Evolutionary conservation across 2,888 invertebrate species (phyloP).

Genomic region (Buathra laborator): DNA sequence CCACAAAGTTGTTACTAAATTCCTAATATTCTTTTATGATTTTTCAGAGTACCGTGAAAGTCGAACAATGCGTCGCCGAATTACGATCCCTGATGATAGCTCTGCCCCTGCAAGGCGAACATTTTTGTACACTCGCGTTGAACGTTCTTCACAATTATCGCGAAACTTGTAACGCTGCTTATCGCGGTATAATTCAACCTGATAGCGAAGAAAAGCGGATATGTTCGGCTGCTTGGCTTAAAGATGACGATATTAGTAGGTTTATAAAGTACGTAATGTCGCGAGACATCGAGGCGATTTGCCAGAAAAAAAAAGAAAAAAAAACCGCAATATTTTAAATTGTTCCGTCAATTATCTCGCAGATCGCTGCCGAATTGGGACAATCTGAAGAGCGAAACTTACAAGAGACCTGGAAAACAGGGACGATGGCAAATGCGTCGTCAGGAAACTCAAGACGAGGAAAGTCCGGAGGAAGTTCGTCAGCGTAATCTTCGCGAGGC

Average conservation of each 20-base stretch:
- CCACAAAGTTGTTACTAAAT: neutral
- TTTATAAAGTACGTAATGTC: slow-evolving; percentile 91
- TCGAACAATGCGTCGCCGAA: slow-evolving; percentile 89
- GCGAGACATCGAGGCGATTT: neutral
- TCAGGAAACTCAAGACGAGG: slow-evolving; percentile 88
- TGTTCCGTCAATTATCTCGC: slow-evolving; percentile 20
- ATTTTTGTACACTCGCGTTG: slow-evolving; percentile 91
- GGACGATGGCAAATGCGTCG: slow-evolving; percentile 84
- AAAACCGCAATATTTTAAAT: slow-evolving; percentile 12
- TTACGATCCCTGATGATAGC: slow-evolving; percentile 90
- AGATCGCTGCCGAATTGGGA: slow-evolving; percentile 93
- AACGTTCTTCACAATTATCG: slow-evolving; percentile 90
- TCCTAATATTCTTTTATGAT: too few relatives aligned
- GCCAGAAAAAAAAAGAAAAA: neutral
- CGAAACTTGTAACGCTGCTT: slow-evolving; percentile 91
- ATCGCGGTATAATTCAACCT: slow-evolving; percentile 91
- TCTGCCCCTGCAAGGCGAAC: slow-evolving; percentile 91
- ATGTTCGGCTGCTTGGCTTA: slow-evolving; percentile 95
- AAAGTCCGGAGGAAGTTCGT: slow-evolving; percentile 92
- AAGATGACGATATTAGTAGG: slow-evolving; percentile 97
- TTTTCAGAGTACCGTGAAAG: slow-evolving; percentile 90
- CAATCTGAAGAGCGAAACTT: slow-evolving; percentile 87
- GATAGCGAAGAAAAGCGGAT: slow-evolving; percentile 92
- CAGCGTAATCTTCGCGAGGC: slow-evolving; percentile 95
- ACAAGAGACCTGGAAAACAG: slow-evolving; percentile 80